These are phyloP conservation scores for Halichondria panicea DNA, from an alignment of 37 sponge, comb jelly and placozoan species.

Conservation along the genomic window DNA sequence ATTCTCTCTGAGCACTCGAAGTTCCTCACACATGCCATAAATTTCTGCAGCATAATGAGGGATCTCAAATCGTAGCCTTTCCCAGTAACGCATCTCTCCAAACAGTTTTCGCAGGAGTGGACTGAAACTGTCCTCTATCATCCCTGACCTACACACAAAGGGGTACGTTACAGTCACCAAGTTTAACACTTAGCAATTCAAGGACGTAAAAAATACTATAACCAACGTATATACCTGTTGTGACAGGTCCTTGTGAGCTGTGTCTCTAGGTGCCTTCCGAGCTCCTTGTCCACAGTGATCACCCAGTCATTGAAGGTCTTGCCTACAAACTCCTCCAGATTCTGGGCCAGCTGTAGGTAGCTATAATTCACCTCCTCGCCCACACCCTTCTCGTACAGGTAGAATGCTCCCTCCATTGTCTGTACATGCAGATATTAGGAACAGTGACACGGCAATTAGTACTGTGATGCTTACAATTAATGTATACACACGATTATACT, in stretches of 20 bases:
- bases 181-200: background rate
- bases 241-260: slow-evolving; percentile 75
- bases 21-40: slow-evolving; percentile 82
- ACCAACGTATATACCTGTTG: background rate
- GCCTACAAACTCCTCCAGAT: slow-evolving; percentile 88
- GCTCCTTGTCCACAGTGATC: slow-evolving; percentile 82
- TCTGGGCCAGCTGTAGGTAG: slow-evolving; percentile 85
- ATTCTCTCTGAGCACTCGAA: slow-evolving; percentile 91
- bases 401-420: slow-evolving; percentile 83
- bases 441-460: too few relatives aligned
- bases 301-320: slow-evolving; percentile 96
- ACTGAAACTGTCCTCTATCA: slow-evolving; percentile 83
- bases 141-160: slow-evolving; percentile 17
- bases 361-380: slow-evolving; percentile 83
- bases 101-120: slow-evolving; percentile 85
- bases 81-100: slow-evolving; percentile 95
- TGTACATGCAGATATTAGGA: background rate
- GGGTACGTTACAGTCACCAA: background rate
- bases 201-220: slow-evolving; percentile 4
- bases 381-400: slow-evolving; percentile 82
- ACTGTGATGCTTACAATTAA: too few relatives aligned
- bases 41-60: slow-evolving; percentile 93
- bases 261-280: slow-evolving; percentile 67
- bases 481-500: background rate
- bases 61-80: slow-evolving; percentile 93